Evolutionary conservation across 2,888 invertebrate genomes (phyloP), one percentile per base, ranked within the genome.

Genomic region (Meganola albula): DNA sequence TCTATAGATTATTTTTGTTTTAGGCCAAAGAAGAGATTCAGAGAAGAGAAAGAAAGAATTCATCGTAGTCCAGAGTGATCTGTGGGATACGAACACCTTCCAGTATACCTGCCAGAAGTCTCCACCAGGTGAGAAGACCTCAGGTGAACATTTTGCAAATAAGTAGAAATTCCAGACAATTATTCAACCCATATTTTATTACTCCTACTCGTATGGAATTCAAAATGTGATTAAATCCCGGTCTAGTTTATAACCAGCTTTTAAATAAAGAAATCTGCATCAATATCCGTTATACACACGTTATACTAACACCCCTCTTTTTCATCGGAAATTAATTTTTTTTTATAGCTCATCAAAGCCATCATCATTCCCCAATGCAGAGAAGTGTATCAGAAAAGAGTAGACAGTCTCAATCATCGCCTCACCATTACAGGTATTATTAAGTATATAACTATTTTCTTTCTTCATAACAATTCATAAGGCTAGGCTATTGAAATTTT

Each of bases 81-180:
- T 90, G n/a, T 90, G 90, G 90, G 90, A 90, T 47, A 90, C 90
- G 0, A 89, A 88, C 40, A 90, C 90, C 0, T 87, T 90, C 44
- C 89, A 89, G 40, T 86, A 86, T 38, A 85, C 80, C 1, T 83
- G 83, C 36, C 83, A 85, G 50, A 84, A 85, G 47, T 66, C 83
- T 5, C 82, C 82, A 3, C 77, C 74, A 39, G 63, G 70, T 59
- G 58, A 64, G 56, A 10, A 10, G 9, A 27, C 43, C 24, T 24
- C 58, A 47, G 50, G 52, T 56, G 52, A 53, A 51, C 43, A 24
- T 12, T n/a, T n/a, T n/a, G n/a, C n/a, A n/a, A n/a, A n/a, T n/a
- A n/a, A n/a, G n/a, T n/a, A n/a, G n/a, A n/a, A n/a, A n/a, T n/a
- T n/a, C n/a, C n/a, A n/a, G n/a, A n/a, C n/a, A n/a, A n/a, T n/a